phyloP scores from a whole-genome alignment of 2,113 vertebrate species.

The Conger conger region DNA sequence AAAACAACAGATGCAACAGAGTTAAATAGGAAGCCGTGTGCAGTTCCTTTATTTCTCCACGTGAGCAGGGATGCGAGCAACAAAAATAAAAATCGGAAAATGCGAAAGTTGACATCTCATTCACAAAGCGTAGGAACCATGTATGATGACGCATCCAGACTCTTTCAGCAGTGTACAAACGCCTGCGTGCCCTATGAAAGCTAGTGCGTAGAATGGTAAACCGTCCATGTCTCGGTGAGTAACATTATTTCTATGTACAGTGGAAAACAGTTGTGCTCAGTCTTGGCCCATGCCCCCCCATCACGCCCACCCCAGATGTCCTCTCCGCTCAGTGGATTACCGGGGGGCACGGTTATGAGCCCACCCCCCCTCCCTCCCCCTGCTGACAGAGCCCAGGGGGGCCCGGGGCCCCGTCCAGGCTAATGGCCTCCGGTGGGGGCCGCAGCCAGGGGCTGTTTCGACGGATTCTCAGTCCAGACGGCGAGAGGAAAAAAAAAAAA shows the following conservation, averaged over 20 bases:
- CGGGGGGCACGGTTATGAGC: not conserved
- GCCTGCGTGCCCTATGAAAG: not conserved
- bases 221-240: not conserved
- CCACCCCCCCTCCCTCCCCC: not conserved
- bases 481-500: not conserved
- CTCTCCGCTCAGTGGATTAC: conserved; percentile 16
- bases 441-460: not conserved
- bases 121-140: too few species aligned
- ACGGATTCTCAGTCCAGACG: conserved; percentile 4
- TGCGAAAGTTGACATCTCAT: too few species aligned
- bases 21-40: not conserved
- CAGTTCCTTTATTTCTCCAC: too few species aligned
- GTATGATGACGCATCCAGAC: too few species aligned
- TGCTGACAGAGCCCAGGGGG: not conserved
- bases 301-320: conserved; percentile 29
- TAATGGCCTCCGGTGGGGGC: conserved; percentile 18
- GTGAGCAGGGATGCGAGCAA: too few species aligned
- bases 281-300: not conserved
- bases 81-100: too few species aligned
- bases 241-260: not conserved
- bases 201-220: not conserved
- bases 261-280: not conserved
- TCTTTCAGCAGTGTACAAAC: not conserved
- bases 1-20: not conserved
- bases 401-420: conserved; percentile 2